Percentiles rank a stretch among this genome's conserved stretches.
These are phyloP conservation scores for Pteropus rufus DNA, from an alignment of 2,797 vertebrate genomes.

Conservation along the genomic window DNA sequence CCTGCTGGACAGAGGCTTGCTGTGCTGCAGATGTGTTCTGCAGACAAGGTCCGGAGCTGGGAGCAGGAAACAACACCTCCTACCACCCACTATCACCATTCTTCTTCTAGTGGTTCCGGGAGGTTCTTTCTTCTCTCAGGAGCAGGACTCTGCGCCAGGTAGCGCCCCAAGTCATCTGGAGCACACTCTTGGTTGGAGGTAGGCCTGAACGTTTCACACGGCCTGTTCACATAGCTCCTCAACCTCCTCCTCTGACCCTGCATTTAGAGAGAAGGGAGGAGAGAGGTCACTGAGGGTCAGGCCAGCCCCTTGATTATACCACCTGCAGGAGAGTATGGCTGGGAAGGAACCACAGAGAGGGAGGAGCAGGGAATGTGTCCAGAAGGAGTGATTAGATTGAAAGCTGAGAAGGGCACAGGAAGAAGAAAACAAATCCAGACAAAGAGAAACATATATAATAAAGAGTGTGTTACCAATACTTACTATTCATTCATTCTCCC, in stretches of 20 bases:
- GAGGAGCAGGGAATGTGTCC: background rate
- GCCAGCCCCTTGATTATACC: background rate
- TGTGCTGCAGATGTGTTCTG: background rate
- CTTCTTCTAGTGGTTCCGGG: conserved; percentile 24
- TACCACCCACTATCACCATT: conserved; percentile 11
- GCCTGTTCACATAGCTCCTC: conserved; percentile 88
- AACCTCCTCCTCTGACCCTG: conserved; percentile 93
- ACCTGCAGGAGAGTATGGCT: background rate
- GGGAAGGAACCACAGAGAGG: background rate
- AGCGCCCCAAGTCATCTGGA: background rate
- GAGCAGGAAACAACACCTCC: background rate
- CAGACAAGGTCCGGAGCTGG: background rate
- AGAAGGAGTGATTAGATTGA: background rate
- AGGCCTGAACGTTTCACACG: conserved; percentile 83
- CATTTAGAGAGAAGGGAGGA: conserved; percentile 67
- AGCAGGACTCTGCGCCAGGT: conserved; percentile 73
- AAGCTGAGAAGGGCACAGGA: background rate
- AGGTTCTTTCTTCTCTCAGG: conserved; percentile 53
- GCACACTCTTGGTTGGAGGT: background rate
- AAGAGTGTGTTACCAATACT: background rate
- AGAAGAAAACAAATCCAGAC: conserved; percentile 26
- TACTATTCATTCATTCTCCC: conserved; percentile 27
- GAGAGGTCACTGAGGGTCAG: conserved; percentile 29
- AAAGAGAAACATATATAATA: conserved; percentile 29
- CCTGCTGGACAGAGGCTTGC: background rate